Conservation (phyloP, 2,888 invertebrate species). For the Habroteleia sp. region DNA sequence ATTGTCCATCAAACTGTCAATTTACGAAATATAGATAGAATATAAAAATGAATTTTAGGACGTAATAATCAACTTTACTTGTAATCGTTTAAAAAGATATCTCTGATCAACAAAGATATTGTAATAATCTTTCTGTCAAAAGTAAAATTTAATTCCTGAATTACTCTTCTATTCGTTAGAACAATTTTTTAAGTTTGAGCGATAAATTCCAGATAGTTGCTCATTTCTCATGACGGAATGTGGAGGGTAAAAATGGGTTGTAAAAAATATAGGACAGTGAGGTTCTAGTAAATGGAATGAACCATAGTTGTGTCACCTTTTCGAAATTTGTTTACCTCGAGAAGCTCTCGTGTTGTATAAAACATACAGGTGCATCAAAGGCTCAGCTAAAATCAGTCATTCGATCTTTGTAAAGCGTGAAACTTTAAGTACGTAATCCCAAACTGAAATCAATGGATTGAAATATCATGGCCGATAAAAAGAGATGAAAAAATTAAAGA, state of each 20-base stretch:
- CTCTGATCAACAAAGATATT: too few species aligned
- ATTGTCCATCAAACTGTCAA: too few species aligned
- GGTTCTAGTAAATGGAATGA: conserved; percentile 39
- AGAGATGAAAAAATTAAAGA: conserved; percentile 8
- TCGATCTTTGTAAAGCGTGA: conserved; percentile 56
- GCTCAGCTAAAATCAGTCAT: conserved; percentile 55
- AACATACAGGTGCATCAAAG: conserved; percentile 43
- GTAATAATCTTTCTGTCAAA: too few species aligned
- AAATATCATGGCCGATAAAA: conserved; percentile 33
- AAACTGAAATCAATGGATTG: conserved; percentile 42
- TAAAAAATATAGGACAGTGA: conserved; percentile 23
- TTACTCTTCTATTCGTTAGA: not conserved
- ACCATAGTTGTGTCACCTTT: conserved; percentile 34
- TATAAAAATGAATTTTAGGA: too few species aligned
- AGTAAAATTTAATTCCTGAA: not conserved
- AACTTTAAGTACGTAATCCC: conserved; percentile 40
- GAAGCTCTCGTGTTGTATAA: conserved; percentile 24
- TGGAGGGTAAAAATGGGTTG: conserved; percentile 24
- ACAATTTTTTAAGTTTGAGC: conserved; percentile 14
- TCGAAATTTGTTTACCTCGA: conserved; percentile 20
- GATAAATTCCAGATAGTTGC: conserved; percentile 28
- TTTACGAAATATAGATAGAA: too few species aligned
- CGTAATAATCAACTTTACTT: too few species aligned
- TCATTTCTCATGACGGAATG: conserved; percentile 40
- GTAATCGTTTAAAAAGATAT: too few species aligned